Conservation (phyloP, 2,113 vertebrate genomes). For the Caretta caretta region DNA sequence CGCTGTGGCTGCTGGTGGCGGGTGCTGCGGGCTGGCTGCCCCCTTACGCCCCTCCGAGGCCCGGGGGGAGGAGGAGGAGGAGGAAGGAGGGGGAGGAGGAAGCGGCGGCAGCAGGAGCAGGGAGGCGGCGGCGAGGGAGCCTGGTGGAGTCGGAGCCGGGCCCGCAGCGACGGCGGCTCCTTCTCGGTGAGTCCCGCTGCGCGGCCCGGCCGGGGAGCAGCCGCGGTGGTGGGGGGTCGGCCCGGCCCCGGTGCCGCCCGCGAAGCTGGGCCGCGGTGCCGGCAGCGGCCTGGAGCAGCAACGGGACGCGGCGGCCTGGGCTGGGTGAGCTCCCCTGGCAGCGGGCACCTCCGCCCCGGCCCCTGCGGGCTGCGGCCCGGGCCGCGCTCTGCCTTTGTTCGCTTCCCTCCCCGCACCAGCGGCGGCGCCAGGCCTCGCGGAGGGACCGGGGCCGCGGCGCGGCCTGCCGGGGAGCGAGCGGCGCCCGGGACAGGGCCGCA, state of each 20-base stretch:
- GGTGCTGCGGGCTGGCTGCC: not conserved
- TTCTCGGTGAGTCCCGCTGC: slow-evolving; percentile 44
- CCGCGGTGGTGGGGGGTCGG: not conserved
- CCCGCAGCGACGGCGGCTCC: slow-evolving; percentile 24
- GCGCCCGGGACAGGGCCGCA: not conserved
- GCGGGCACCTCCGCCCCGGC: slow-evolving; percentile 10
- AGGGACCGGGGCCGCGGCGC: slow-evolving; percentile 14
- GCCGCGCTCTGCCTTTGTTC: slow-evolving; percentile 54
- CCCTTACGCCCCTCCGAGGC: slow-evolving; percentile 34
- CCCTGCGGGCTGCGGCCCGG: slow-evolving; percentile 9
- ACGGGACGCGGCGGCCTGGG: not conserved
- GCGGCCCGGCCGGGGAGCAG: not conserved
- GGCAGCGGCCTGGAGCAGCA: not conserved
- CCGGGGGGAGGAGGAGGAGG: slow-evolving; percentile 47
- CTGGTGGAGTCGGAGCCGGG: slow-evolving; percentile 20
- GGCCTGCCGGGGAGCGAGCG: slow-evolving; percentile 34
- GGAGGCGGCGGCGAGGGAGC: slow-evolving; percentile 39
- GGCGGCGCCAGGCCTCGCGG: slow-evolving; percentile 36
- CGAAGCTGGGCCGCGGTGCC: not conserved
- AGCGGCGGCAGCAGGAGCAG: slow-evolving; percentile 46
- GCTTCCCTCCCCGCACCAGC: not conserved
- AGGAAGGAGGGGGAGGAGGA: slow-evolving; percentile 35
- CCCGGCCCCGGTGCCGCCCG: slow-evolving; percentile 20
- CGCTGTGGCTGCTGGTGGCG: not conserved
- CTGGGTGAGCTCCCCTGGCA: slow-evolving; percentile 16